These are phyloP conservation scores for Protophormia terraenovae DNA, from an alignment of 2,888 invertebrate genomes.

Conservation along the genomic window DNA sequence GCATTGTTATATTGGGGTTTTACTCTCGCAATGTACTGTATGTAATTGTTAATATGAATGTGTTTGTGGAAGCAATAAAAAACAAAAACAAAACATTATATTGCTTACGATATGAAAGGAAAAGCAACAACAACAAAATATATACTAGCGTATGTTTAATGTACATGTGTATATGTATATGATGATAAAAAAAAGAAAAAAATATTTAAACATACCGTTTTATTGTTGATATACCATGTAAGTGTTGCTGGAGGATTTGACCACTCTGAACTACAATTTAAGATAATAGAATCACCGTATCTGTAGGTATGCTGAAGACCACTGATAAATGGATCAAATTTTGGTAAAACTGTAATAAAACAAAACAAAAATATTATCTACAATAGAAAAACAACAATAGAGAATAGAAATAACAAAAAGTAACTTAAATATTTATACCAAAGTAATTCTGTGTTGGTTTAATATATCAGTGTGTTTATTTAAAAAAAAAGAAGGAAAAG, in stretches of 20 bases:
- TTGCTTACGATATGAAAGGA: not conserved
- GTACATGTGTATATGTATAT: not conserved
- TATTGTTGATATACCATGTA: slow-evolving; percentile 81
- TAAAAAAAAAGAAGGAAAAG: not conserved
- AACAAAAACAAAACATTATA: not conserved
- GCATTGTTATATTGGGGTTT: no score
- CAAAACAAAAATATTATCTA: slow-evolving; percentile 19
- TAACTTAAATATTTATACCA: not conserved
- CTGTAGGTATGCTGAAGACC: slow-evolving; percentile 78
- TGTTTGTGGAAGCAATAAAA: not conserved
- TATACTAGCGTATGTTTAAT: not conserved
- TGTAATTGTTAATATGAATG: not conserved
- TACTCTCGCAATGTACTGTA: no score
- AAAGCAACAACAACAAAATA: not conserved
- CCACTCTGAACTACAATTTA: slow-evolving; percentile 81
- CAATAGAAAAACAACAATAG: not conserved
- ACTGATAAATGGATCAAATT: slow-evolving; percentile 79
- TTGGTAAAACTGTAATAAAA: slow-evolving; percentile 78
- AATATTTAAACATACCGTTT: slow-evolving; percentile 77
- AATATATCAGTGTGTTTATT: not conserved
- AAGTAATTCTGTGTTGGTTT: not conserved
- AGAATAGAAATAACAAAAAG: not conserved
- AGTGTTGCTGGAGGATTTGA: slow-evolving; percentile 80
- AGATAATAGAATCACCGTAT: slow-evolving; percentile 79
- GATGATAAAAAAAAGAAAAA: not conserved